A percentile compares a stretch with the other conserved stretches of the same genome.
These are phyloP conservation scores for Eulemur rubriventer DNA, from an alignment of 2,797 vertebrate species.

Conservation along the genomic window DNA sequence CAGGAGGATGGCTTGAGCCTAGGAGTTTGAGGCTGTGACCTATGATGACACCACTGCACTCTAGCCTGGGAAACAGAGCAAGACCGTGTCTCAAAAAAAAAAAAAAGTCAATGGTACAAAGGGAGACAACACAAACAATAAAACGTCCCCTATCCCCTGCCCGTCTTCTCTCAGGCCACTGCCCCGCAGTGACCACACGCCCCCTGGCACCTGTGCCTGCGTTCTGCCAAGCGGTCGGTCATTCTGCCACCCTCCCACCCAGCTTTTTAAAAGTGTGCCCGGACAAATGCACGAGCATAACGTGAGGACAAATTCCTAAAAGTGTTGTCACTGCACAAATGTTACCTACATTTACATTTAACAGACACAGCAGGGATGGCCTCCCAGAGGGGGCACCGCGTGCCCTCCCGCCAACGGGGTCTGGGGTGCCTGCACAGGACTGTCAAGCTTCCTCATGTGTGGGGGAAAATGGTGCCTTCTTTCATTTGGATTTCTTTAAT, in stretches of 20 bases:
- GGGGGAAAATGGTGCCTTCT: fast-evolving
- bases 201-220: fast-evolving
- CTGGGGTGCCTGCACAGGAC: neutral
- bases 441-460: fast-evolving
- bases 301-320: fast-evolving
- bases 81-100: neutral
- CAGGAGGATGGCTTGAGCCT: neutral
- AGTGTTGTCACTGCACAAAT: fast-evolving
- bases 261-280: neutral
- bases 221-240: fast-evolving
- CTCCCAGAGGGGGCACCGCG: neutral
- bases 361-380: neutral
- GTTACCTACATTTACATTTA: fast-evolving
- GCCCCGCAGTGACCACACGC: too few species aligned
- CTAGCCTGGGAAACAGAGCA: neutral
- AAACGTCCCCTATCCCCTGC: fast-evolving
- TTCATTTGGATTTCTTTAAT: neutral
- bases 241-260: neutral
- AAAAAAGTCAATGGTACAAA: neutral
- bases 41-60: neutral
- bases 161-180: fast-evolving
- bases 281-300: fast-evolving
- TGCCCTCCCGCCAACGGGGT: neutral
- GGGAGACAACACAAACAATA: fast-evolving
- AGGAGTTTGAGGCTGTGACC: neutral